Evolutionary conservation across 2,797 vertebrate species (phyloP), one percentile per base, ranked within the genome.

Genomic region (Pachyuromys duprasi): DNA sequence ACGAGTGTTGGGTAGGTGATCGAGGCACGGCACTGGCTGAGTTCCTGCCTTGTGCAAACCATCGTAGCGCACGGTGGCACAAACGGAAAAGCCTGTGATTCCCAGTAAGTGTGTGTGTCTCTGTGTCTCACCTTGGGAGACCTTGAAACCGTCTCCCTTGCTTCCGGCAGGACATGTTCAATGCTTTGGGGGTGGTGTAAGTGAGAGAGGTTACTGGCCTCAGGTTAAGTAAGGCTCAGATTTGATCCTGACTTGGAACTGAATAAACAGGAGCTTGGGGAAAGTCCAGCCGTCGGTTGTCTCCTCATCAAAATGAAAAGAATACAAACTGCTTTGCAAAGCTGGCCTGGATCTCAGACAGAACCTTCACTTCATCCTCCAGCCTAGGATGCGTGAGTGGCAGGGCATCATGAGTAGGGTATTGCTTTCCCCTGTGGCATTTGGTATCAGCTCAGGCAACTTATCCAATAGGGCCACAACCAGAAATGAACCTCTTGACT

Each of bases 351-450:
- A 69, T 12, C 53, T 74, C 55, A 17, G 49, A 57, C 2, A 11
- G 7, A 33, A 18, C 26, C 26, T 12, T 36, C 3, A 17, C 31
- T 22, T 5, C 3, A 11, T 78, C 33, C 53, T 78, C 18, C 60
- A 15, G 24, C 17, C 13, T 7, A 24, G 55, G 13, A 22, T 3
- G 8, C 42, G 72, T 13, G 63, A 67, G n/a, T 2, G 0, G 63
- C 18, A 14, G 1, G 1, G 4, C 88, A 93, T 95, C 72, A 90
- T 88, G 86, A 74, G 17, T 62, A 96, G 76, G 57, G 45, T n/a
- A 89, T 63, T 97, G 96, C 96, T 97, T 98, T 98, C 94, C 90
- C 96, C 82, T 83, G 93, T 78, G 33, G 65, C 63, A 86, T 89
- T 86, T 90, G 91, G 89, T 90, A 39, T 81, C 45, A 24, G 95